Evolutionary conservation across 2,888 invertebrate species (phyloP).

Genomic region (Pandemis cinnamomeana): DNA sequence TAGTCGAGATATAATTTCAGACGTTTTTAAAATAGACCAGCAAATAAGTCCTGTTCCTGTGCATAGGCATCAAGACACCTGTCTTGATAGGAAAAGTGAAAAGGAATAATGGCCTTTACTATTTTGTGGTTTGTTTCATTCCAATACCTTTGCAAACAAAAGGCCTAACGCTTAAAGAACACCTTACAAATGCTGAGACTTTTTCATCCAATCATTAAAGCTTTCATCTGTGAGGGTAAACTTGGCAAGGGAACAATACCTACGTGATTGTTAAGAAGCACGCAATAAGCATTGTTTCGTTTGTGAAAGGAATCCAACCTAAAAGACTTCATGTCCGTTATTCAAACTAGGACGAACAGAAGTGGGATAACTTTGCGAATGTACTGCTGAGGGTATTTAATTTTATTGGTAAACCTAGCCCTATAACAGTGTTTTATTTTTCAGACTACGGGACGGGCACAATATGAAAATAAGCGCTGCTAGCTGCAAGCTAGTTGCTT

Average conservation of each 20-base stretch:
- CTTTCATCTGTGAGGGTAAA: background rate
- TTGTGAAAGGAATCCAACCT: background rate
- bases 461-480: too few species aligned
- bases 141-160: background rate
- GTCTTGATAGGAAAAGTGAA: too few species aligned
- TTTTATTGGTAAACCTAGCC: background rate
- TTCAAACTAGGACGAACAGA: background rate
- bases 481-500: too few species aligned
- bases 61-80: too few species aligned
- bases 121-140: background rate
- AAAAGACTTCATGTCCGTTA: constrained; percentile 3
- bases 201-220: background rate
- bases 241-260: constrained; percentile 8
- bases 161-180: background rate
- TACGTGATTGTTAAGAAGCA: constrained; percentile 1
- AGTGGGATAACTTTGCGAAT: background rate
- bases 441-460: too few species aligned
- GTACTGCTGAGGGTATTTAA: background rate
- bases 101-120: background rate
- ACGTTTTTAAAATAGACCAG: too few species aligned
- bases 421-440: too few species aligned
- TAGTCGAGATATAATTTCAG: too few species aligned
- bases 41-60: too few species aligned
- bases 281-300: constrained; percentile 8
- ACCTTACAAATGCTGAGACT: constrained; percentile 1